Conservation (phyloP, 2,797 vertebrate species). For the Gambelia wislizenii region DNA sequence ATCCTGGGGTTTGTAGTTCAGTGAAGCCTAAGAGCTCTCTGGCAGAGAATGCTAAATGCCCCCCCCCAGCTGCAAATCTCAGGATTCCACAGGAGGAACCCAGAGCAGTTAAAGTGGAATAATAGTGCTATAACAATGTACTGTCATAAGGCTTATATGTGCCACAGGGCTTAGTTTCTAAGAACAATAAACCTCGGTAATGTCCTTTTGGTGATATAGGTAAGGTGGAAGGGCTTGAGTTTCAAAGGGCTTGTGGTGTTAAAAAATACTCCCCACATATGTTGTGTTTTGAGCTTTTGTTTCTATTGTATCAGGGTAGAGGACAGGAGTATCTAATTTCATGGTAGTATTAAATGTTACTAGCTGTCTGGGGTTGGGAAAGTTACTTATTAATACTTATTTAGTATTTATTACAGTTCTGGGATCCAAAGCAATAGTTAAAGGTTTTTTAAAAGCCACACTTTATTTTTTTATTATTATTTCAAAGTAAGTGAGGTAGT, state of each 20-base stretch:
- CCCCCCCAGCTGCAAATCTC: too few relatives aligned
- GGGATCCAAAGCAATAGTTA: not conserved
- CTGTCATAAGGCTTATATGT: not conserved
- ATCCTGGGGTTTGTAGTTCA: too few relatives aligned
- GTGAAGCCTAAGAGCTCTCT: too few relatives aligned
- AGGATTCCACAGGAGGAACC: too few relatives aligned
- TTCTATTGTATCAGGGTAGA: not conserved
- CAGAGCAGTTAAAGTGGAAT: too few relatives aligned
- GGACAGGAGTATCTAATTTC: not conserved
- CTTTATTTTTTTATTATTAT: not conserved
- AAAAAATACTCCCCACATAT: not conserved
- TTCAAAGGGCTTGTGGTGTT: not conserved
- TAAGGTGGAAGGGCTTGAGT: not conserved
- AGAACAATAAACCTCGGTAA: not conserved
- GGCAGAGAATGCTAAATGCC: too few relatives aligned
- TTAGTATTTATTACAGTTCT: not conserved
- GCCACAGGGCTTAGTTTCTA: not conserved
- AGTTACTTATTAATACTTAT: not conserved
- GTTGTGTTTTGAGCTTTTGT: not conserved
- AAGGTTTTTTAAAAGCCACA: not conserved
- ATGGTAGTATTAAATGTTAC: not conserved
- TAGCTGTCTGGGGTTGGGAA: not conserved
- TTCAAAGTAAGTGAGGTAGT: not conserved
- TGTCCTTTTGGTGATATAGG: not conserved
- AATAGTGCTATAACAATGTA: too few relatives aligned